Percentiles rank a stretch among this genome's conserved stretches.
These are phyloP conservation scores for Tenrec ecaudatus DNA, from an alignment of 2,113 vertebrate species.

Conservation along the genomic window DNA sequence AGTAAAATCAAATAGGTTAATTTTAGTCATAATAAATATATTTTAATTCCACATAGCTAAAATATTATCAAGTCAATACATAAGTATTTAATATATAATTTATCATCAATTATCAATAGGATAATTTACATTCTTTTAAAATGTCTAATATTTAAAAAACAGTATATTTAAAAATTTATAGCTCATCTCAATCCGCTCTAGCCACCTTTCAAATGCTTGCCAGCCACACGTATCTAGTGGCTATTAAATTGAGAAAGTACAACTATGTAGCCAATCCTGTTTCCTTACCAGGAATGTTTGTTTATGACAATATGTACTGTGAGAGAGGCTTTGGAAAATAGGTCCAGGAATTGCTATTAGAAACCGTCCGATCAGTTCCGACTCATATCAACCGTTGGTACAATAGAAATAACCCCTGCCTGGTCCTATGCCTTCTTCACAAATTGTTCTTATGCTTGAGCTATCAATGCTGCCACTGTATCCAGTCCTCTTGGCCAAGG, in stretches of 20 bases:
- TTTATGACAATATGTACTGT: neutral
- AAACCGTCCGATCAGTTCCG: no score
- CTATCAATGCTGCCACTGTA: no score
- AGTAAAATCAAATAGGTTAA: neutral
- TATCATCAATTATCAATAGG: neutral
- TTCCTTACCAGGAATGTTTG: fast-evolving
- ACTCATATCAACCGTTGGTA: no score
- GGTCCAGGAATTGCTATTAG: neutral
- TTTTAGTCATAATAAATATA: neutral
- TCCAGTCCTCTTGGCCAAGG: no score
- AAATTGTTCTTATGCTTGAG: no score
- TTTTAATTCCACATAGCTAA: neutral
- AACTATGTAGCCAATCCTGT: neutral
- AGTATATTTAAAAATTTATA: neutral
- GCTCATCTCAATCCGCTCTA: neutral
- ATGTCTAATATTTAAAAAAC: neutral
- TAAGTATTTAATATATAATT: neutral
- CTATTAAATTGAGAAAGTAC: neutral
- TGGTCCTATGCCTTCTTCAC: no score
- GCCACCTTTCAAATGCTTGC: neutral
- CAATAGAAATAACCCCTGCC: no score
- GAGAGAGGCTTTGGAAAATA: neutral
- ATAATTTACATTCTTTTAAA: neutral
- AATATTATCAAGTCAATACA: neutral
- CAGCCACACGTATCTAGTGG: neutral